phyloP scores from a whole-genome alignment of 2,797 vertebrate species.

The Fratercula arctica region DNA sequence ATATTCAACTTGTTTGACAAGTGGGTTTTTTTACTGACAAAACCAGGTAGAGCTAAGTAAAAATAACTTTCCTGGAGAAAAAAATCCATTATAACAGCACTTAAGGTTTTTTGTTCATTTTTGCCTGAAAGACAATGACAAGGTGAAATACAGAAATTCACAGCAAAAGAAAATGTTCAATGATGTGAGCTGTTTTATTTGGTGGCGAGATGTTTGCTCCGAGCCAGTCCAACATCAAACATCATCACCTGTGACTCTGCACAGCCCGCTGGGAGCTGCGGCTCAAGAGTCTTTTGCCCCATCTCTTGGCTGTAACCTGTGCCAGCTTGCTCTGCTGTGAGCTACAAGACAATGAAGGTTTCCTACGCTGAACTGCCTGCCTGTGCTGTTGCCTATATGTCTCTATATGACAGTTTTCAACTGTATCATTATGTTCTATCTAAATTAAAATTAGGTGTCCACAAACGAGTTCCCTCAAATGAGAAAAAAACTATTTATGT shows the following conservation, averaged over 20 bases:
- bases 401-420: background rate
- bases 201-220: background rate
- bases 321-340: background rate
- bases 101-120: background rate
- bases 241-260: background rate
- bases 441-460: slow-evolving; percentile 35
- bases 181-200: background rate
- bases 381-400: background rate
- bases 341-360: background rate
- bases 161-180: background rate
- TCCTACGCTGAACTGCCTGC: background rate
- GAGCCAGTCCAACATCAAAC: background rate
- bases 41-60: background rate
- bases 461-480: background rate
- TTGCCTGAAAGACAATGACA: background rate
- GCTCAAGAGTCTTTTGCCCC: background rate
- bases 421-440: background rate
- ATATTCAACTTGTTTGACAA: background rate
- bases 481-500: background rate
- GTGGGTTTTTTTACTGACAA: accelerated
- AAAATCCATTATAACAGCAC: background rate
- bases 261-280: background rate
- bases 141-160: background rate
- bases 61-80: background rate
- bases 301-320: background rate